Evolutionary conservation across 2,888 invertebrate genomes (phyloP).

Genomic region (Calephelis perditalis): DNA sequence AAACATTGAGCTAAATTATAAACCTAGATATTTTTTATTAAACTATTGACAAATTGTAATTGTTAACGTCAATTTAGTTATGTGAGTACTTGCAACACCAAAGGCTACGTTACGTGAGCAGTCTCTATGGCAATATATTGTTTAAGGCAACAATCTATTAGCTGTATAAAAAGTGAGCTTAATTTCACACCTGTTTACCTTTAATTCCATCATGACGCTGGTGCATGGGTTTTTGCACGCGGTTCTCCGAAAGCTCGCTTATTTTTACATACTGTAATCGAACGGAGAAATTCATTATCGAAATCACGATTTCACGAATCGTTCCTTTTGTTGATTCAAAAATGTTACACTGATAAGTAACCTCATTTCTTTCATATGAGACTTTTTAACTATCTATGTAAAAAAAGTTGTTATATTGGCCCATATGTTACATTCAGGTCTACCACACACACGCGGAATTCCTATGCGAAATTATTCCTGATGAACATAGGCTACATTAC

Average conservation of each 20-base stretch:
- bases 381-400: background rate
- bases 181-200: slow-evolving; percentile 76
- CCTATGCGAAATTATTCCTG: too few relatives aligned
- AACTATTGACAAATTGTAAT: too few relatives aligned
- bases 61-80: too few relatives aligned
- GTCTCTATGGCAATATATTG: background rate
- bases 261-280: slow-evolving; percentile 33
- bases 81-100: too few relatives aligned
- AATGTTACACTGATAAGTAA: slow-evolving; percentile 22
- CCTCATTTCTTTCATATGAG: slow-evolving; percentile 18
- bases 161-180: slow-evolving; percentile 65
- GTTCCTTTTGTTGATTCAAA: slow-evolving; percentile 28
- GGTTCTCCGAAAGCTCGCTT: slow-evolving; percentile 38
- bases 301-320: slow-evolving; percentile 34
- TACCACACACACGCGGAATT: too few relatives aligned
- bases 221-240: slow-evolving; percentile 59
- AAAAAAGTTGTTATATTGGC: background rate
- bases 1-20: too few relatives aligned
- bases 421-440: background rate
- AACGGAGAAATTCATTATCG: slow-evolving; percentile 36
- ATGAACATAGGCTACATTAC: too few relatives aligned
- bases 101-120: background rate
- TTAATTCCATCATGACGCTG: slow-evolving; percentile 67
- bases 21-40: too few relatives aligned
- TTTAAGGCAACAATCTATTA: slow-evolving; percentile 54